Conservation (phyloP, 2,888 invertebrate genomes). For the Carabus problematicus region DNA sequence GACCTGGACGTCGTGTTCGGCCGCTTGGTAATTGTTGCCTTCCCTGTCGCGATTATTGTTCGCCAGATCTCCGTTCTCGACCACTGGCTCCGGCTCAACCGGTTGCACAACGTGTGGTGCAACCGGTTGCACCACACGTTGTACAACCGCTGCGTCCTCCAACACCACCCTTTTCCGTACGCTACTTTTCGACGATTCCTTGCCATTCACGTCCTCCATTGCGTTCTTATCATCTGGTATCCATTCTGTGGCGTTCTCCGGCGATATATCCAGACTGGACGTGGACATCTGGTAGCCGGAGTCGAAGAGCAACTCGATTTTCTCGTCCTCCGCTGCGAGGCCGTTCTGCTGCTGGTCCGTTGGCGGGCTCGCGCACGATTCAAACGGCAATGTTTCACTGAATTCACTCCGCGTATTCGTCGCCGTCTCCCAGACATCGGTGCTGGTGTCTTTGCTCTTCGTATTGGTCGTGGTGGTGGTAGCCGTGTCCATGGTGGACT, state of each 20-base stretch:
- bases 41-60: slow-evolving; percentile 63
- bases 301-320: slow-evolving; percentile 48
- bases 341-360: background rate
- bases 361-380: too few species aligned
- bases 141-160: background rate
- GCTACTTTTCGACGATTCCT: slow-evolving; percentile 47
- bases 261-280: slow-evolving; percentile 49
- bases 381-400: too few species aligned
- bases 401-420: background rate
- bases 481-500: slow-evolving; percentile 5
- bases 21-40: slow-evolving; percentile 60
- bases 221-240: slow-evolving; percentile 23
- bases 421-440: background rate
- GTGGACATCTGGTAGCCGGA: slow-evolving; percentile 54
- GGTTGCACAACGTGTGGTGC: background rate
- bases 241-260: slow-evolving; percentile 42
- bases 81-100: slow-evolving; percentile 39
- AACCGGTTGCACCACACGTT: background rate
- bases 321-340: slow-evolving; percentile 13
- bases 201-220: slow-evolving; percentile 47
- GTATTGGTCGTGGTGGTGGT: slow-evolving; percentile 5
- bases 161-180: slow-evolving; percentile 5
- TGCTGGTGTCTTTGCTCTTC: slow-evolving; percentile 8
- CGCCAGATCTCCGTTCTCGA: slow-evolving; percentile 63
- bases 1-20: slow-evolving; percentile 47